phyloP scores from a whole-genome alignment of 2,113 vertebrate genomes.

The Lampris incognitus region DNA sequence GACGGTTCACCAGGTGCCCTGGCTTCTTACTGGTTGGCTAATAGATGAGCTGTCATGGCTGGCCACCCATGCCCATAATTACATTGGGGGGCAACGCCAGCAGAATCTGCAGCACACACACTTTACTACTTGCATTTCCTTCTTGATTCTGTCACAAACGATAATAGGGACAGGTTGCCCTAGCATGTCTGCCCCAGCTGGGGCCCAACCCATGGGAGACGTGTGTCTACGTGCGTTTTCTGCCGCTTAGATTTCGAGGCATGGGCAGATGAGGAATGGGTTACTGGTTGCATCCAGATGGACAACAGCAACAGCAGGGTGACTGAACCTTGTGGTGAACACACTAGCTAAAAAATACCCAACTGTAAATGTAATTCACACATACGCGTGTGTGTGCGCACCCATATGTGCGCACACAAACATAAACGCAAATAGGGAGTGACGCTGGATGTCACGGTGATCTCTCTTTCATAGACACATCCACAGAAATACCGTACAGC shows the following conservation, averaged over 20 bases:
- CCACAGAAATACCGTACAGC: background rate
- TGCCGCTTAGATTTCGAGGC: constrained; percentile 49
- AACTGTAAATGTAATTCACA: constrained; percentile 16
- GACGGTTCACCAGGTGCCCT: constrained; percentile 72
- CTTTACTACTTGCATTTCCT: constrained; percentile 71
- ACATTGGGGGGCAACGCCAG: constrained; percentile 74
- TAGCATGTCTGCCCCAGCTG: constrained; percentile 74
- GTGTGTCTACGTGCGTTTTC: constrained; percentile 47
- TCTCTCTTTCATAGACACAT: background rate
- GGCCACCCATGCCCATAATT: constrained; percentile 83
- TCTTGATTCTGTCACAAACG: constrained; percentile 79
- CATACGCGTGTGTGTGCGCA: background rate
- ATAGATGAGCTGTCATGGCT: constrained; percentile 83
- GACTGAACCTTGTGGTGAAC: constrained; percentile 36
- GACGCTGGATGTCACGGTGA: background rate
- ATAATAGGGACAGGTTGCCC: constrained; percentile 72
- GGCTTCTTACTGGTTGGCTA: constrained; percentile 71
- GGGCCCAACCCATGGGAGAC: constrained; percentile 63
- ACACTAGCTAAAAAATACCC: constrained; percentile 21
- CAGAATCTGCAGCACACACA: constrained; percentile 57
- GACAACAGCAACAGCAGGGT: constrained; percentile 44
- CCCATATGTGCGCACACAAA: background rate
- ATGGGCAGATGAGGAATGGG: constrained; percentile 32
- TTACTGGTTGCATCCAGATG: constrained; percentile 58
- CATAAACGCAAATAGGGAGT: constrained; percentile 4